Conservation (phyloP, 2,888 invertebrate species). For the Quadriops clusia region DNA sequence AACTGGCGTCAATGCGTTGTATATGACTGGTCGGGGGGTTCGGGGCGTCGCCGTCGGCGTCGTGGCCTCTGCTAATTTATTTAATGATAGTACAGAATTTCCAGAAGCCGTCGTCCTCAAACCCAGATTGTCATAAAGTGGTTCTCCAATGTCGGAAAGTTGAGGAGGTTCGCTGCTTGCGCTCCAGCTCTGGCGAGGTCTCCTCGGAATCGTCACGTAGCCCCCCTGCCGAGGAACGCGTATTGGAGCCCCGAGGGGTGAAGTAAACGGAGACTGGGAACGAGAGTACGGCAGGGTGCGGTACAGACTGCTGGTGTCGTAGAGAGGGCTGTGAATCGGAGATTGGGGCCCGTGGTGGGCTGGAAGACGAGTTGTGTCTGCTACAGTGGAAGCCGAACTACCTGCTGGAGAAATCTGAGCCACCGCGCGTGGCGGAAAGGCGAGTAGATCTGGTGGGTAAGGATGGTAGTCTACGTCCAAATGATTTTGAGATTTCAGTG, state of each 20-base stretch:
- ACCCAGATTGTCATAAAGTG: conserved; percentile 78
- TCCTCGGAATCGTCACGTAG: conserved; percentile 75
- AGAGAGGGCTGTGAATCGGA: conserved; percentile 51
- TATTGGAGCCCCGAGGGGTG: conserved; percentile 42
- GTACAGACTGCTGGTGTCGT: conserved; percentile 53
- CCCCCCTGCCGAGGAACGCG: conserved; percentile 52
- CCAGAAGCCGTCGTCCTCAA: conserved; percentile 76
- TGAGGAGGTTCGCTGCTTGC: conserved; percentile 54
- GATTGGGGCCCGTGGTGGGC: conserved; percentile 38
- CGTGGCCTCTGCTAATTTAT: conserved; percentile 46
- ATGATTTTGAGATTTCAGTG: conserved; percentile 43
- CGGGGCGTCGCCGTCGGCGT: conserved; percentile 48
- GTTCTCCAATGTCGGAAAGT: conserved; percentile 52
- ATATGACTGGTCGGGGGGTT: conserved; percentile 39
- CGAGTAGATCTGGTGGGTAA: conserved; percentile 70
- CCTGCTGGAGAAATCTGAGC: conserved; percentile 64
- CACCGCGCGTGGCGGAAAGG: conserved; percentile 59
- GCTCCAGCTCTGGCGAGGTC: conserved; percentile 75
- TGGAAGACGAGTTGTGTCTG: conserved; percentile 54
- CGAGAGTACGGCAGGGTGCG: conserved; percentile 70
- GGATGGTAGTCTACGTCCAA: conserved; percentile 46
- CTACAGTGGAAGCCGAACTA: conserved; percentile 70
- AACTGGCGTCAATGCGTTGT: conserved; percentile 40
- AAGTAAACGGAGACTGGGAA: conserved; percentile 66
- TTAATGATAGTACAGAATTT: conserved; percentile 66